phyloP scores from a whole-genome alignment of 2,888 invertebrate genomes.

The Gari tellinella region DNA sequence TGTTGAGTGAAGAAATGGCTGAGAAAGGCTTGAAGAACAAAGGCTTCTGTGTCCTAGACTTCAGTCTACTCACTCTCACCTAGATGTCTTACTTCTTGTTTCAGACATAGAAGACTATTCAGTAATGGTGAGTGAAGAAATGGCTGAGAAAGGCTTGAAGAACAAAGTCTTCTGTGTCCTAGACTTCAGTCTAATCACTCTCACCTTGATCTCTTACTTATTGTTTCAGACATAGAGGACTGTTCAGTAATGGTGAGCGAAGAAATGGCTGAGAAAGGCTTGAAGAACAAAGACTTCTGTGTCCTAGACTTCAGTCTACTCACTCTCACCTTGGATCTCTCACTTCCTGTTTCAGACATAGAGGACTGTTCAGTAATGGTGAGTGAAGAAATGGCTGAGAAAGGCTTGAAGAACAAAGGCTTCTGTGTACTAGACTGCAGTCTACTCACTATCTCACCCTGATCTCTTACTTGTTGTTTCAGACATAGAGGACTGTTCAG shows the following conservation, averaged over 20 bases:
- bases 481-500: constrained; percentile 33
- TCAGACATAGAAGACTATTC: constrained; percentile 37
- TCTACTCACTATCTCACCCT: too few species aligned
- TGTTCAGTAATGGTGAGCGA: constrained; percentile 32
- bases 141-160: constrained; percentile 22
- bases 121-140: constrained; percentile 40
- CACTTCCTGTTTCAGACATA: constrained; percentile 49
- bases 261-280: constrained; percentile 27
- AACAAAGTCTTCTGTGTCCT: constrained; percentile 52
- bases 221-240: constrained; percentile 32
- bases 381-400: constrained; percentile 28
- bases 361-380: constrained; percentile 28
- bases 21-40: constrained; percentile 33
- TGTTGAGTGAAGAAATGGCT: constrained; percentile 35
- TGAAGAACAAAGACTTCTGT: constrained; percentile 48
- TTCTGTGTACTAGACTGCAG: constrained; percentile 49
- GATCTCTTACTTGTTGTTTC: constrained; percentile 10
- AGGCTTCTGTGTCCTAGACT: constrained; percentile 54
- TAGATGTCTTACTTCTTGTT: too few species aligned
- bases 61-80: too few species aligned
- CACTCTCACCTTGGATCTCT: too few species aligned
- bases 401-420: constrained; percentile 46
- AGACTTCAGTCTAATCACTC: constrained; percentile 40
- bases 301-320: constrained; percentile 54
- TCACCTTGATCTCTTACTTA: too few species aligned